These are phyloP conservation scores for Bombus turneri DNA, from an alignment of 1,140 invertebrate genomes.

Conservation along the genomic window DNA sequence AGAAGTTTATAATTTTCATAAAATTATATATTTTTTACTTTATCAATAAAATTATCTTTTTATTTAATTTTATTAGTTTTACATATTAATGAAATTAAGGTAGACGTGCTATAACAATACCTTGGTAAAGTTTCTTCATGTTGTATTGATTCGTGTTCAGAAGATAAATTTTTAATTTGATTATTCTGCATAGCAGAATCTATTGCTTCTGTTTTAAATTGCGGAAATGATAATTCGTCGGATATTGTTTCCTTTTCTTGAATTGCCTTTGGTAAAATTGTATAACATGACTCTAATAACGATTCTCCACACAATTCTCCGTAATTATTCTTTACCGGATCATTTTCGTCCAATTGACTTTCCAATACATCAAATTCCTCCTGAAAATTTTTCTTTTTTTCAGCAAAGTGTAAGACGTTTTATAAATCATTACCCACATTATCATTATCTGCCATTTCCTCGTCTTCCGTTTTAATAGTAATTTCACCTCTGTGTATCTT, in stretches of 20 bases:
- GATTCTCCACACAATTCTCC: slow-evolving; percentile 74
- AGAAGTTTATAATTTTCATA: background rate
- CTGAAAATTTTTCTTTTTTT: slow-evolving; percentile 44
- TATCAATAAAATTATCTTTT: background rate
- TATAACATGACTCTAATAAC: slow-evolving; percentile 71
- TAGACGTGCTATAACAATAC: slow-evolving; percentile 11
- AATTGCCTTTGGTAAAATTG: slow-evolving; percentile 30
- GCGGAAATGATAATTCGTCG: background rate
- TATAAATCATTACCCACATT: slow-evolving; percentile 59
- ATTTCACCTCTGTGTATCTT: slow-evolving; percentile 68
- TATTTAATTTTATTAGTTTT: background rate
- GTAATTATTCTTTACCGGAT: slow-evolving; percentile 70
- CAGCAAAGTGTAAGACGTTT: background rate
- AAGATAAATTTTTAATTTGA: slow-evolving; percentile 21
- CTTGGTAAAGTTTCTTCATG: slow-evolving; percentile 15
- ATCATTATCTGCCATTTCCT: slow-evolving; percentile 72
- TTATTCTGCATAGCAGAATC: slow-evolving; percentile 17
- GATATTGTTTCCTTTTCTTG: slow-evolving; percentile 24
- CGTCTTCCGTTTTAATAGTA: slow-evolving; percentile 60
- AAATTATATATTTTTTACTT: background rate
- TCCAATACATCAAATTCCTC: slow-evolving; percentile 75
- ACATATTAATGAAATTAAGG: background rate
- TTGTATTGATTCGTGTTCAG: slow-evolving; percentile 7
- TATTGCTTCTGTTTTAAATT: background rate
- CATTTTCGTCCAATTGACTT: slow-evolving; percentile 75